phyloP scores from a whole-genome alignment of 2,888 invertebrate genomes.

The Cremastinae sp. region DNA sequence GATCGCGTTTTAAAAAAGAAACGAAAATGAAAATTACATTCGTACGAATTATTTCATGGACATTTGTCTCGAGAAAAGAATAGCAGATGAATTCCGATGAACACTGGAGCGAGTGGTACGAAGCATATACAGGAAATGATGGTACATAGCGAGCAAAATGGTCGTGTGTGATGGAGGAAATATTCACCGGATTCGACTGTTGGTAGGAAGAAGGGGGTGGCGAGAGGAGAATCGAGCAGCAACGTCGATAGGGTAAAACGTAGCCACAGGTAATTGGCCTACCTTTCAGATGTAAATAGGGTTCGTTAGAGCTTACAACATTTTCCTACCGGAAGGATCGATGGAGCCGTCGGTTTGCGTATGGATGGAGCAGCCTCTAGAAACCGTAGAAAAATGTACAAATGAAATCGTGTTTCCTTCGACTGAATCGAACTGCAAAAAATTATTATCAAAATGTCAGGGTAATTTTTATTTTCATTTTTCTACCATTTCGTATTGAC shows the following conservation, averaged over 20 bases:
- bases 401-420: too few species aligned
- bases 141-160: slow-evolving; percentile 11
- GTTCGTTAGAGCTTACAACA: slow-evolving; percentile 74
- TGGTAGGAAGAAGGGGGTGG: background rate
- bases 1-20: too few species aligned
- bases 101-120: background rate
- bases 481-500: too few species aligned
- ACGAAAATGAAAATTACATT: too few species aligned
- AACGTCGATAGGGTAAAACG: slow-evolving; percentile 73
- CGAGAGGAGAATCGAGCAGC: slow-evolving; percentile 40
- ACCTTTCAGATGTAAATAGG: slow-evolving; percentile 78
- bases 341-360: too few species aligned
- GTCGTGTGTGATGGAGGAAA: slow-evolving; percentile 34
- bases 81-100: background rate
- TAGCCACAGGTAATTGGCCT: slow-evolving; percentile 73
- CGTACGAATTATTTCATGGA: too few species aligned
- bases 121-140: slow-evolving; percentile 11
- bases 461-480: too few species aligned
- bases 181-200: slow-evolving; percentile 15
- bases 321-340: slow-evolving; percentile 30
- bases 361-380: too few species aligned
- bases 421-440: too few species aligned
- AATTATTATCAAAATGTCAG: too few species aligned
- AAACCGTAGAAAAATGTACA: too few species aligned
- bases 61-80: too few species aligned